A percentile compares a stretch with the other conserved stretches of the same genome.
These are phyloP conservation scores for Eulemur coronatus DNA, from an alignment of 2,797 vertebrate species.

Conservation along the genomic window DNA sequence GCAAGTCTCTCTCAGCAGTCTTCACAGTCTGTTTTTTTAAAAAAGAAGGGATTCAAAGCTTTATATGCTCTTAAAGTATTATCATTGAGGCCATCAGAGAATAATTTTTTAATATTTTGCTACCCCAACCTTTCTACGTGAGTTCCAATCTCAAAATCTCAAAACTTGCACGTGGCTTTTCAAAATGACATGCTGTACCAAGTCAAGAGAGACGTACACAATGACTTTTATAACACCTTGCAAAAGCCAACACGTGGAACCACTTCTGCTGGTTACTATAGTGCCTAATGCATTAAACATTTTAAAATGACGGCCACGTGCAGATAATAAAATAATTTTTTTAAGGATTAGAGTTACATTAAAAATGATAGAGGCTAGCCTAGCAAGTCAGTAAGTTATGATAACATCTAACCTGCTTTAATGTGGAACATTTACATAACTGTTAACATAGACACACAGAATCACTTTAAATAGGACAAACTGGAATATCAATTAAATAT, in stretches of 20 bases:
- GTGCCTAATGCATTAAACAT: slow-evolving; percentile 71
- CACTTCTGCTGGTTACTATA: slow-evolving; percentile 67
- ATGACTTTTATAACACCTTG: slow-evolving; percentile 43
- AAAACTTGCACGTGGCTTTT: slow-evolving; percentile 76
- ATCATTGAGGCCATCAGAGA: slow-evolving; percentile 86
- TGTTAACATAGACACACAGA: slow-evolving; percentile 78
- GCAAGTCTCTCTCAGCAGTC: slow-evolving; percentile 80
- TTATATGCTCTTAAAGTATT: slow-evolving; percentile 82
- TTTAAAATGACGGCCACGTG: slow-evolving; percentile 71
- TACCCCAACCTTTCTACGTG: slow-evolving; percentile 76
- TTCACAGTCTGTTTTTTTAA: slow-evolving; percentile 83
- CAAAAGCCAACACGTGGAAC: slow-evolving; percentile 70
- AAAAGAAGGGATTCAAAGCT: slow-evolving; percentile 78
- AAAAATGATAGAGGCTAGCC: slow-evolving; percentile 85
- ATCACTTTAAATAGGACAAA: slow-evolving; percentile 81
- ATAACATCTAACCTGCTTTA: slow-evolving; percentile 93
- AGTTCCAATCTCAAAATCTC: slow-evolving; percentile 79
- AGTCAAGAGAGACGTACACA: slow-evolving; percentile 67
- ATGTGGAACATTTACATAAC: slow-evolving; percentile 87
- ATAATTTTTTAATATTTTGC: slow-evolving; percentile 76
- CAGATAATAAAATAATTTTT: slow-evolving; percentile 81
- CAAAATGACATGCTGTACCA: slow-evolving; percentile 82
- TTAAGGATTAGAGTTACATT: slow-evolving; percentile 82
- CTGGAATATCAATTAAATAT: slow-evolving; percentile 59
- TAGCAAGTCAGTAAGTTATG: slow-evolving; percentile 86